Base-by-base conservation (phyloP, 2,888 invertebrate genomes). In the Achlya flavicornis region DNA sequence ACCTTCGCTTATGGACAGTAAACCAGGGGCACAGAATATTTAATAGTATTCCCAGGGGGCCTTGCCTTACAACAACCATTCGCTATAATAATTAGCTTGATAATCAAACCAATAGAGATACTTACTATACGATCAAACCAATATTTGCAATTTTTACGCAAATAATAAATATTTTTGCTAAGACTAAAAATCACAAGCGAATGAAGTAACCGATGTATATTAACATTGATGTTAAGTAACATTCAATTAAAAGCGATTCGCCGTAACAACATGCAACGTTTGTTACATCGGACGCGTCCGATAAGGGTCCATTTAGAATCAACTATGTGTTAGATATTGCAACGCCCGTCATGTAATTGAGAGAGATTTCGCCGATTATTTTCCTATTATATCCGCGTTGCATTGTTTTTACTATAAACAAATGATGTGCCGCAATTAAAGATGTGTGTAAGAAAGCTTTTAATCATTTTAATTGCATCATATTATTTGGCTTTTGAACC, bases 191-290 rank as follows among this genome's bases (percentile, higher is more conserved):
- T 32, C 63, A 60, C 53, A 63, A 7, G 38, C 57, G 65, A 69
- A 66, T 69, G 65, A 66, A 64, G 65, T 69, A 69, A 66, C 65
- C 38, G 61, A 57, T 66, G 16, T 19, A 11, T 60, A 60, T 41
- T 26, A 16, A 78, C 78, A 79, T 73, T 77, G 68, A 57, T 38
- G 71, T 84, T 83, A 73, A 71, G 78, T 72, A 84, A 84, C 64
- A 62, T 61, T 68, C 76, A 83, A 84, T 84, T 81, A 80, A 75
- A 43, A 78, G 73, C 72, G 67, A 75, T 70, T 73, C 74, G 75
- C 74, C 75, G 76, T 75, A 78, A 76, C 72, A 75, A 63, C 84
- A 84, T 77, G 84, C 84, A 77, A 83, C 75, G 77, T 79, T 4
- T 73, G 33, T 58, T 58, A 58, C 32, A 58, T 59, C 38, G 16